Conservation (phyloP, 2,888 invertebrate genomes). For the Drosophila gaucha region DNA sequence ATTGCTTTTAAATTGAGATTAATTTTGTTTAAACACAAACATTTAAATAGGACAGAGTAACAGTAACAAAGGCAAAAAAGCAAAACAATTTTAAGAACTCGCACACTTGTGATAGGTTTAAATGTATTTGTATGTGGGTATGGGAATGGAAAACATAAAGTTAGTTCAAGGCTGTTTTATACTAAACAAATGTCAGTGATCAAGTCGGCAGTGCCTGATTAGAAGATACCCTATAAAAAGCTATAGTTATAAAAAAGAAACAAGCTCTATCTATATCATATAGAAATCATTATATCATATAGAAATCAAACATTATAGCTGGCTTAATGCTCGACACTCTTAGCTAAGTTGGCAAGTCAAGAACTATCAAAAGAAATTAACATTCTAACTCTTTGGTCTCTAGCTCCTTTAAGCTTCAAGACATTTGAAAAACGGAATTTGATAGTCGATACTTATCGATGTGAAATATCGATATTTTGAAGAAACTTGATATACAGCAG, state of each 20-base stretch:
- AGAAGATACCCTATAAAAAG: neutral
- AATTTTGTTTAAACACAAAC: conserved; percentile 1
- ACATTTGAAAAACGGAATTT: neutral
- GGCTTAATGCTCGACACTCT: no score
- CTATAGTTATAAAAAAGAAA: neutral
- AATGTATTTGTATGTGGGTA: neutral
- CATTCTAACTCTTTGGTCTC: no score
- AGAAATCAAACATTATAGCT: no score
- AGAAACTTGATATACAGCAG: no score
- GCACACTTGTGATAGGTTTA: neutral
- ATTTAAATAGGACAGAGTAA: neutral
- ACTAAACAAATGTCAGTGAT: neutral
- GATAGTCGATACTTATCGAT: no score
- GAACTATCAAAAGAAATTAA: no score
- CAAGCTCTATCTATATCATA: neutral
- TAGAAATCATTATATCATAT: neutral
- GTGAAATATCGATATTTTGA: no score
- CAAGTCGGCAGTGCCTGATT: neutral
- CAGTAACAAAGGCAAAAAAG: neutral
- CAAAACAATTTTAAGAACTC: neutral
- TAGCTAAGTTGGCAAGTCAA: no score
- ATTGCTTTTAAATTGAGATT: conserved; percentile 13
- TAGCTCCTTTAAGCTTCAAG: no score
- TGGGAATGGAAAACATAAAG: conserved; percentile 4
- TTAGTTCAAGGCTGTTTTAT: conserved; percentile 4